phyloP scores from a whole-genome alignment of 2,888 invertebrate genomes.

The Cheiracanthium punctorium region DNA sequence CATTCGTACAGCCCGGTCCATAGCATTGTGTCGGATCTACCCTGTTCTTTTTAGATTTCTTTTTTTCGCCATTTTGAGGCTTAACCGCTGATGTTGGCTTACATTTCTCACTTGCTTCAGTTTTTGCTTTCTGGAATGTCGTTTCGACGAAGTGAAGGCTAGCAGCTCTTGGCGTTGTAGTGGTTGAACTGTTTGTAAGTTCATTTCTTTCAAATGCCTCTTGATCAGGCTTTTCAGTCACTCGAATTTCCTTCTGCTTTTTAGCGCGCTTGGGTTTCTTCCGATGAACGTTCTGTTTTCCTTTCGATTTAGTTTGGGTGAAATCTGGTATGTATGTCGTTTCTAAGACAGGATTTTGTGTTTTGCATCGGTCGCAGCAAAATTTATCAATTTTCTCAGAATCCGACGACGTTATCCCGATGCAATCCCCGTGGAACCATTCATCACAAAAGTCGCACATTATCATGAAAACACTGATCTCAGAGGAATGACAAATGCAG shows the following conservation, averaged over 20 bases:
- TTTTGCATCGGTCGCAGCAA: constrained; percentile 32
- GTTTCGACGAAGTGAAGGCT: constrained; percentile 10
- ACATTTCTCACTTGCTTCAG: constrained; percentile 9
- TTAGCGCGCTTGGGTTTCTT: background rate
- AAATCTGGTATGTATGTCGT: constrained; percentile 17
- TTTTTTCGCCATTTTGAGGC: no score
- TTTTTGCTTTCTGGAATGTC: constrained; percentile 24
- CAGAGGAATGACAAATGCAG: constrained; percentile 94
- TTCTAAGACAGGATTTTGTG: constrained; percentile 1
- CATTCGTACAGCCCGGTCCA: constrained; percentile 31
- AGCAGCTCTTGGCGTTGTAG: background rate
- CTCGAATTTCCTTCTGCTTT: background rate
- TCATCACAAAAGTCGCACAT: constrained; percentile 98
- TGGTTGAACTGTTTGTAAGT: background rate
- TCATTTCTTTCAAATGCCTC: background rate
- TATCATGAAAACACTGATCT: constrained; percentile 97
- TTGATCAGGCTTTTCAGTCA: no score
- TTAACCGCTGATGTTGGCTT: constrained; percentile 1
- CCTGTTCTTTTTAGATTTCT: background rate
- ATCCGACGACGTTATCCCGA: constrained; percentile 79
- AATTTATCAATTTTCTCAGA: constrained; percentile 33
- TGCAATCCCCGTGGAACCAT: constrained; percentile 99
- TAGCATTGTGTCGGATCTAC: constrained; percentile 6
- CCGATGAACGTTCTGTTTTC: no score
- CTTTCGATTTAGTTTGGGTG: background rate